phyloP scores from a whole-genome alignment of 2,113 vertebrate genomes.

The Xenopus laevis region DNA sequence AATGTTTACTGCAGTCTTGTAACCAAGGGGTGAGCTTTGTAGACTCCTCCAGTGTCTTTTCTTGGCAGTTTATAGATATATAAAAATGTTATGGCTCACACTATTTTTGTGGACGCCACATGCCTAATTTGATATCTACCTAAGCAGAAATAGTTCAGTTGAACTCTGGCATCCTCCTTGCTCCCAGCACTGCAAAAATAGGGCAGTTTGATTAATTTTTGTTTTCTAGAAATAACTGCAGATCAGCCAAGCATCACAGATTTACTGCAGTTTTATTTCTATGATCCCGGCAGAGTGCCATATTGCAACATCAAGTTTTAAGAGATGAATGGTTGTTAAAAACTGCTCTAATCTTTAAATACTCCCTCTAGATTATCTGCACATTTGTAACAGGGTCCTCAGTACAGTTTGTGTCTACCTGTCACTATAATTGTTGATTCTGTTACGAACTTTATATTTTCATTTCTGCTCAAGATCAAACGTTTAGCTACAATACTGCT shows the following conservation, averaged over 20 bases:
- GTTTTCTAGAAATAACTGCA: constrained; percentile 36
- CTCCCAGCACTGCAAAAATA: constrained; percentile 29
- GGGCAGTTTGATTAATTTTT: constrained; percentile 40
- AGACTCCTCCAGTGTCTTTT: background rate
- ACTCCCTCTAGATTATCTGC: background rate
- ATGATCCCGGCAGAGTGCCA: constrained; percentile 30
- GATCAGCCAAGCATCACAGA: constrained; percentile 31
- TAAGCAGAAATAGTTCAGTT: constrained; percentile 32
- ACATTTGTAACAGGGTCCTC: background rate
- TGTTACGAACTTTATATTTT: no score
- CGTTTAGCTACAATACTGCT: no score
- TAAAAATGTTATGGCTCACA: background rate
- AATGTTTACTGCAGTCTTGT: background rate
- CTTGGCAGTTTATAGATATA: background rate
- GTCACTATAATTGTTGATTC: background rate
- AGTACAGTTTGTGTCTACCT: background rate
- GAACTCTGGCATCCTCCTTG: constrained; percentile 10
- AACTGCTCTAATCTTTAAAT: constrained; percentile 1
- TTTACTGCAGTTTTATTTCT: constrained; percentile 35
- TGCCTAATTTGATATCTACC: constrained; percentile 27
- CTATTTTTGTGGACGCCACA: background rate
- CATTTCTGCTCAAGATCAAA: no score
- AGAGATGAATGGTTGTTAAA: constrained; percentile 10
- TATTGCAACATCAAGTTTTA: constrained; percentile 11
- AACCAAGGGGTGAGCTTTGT: background rate